These are phyloP conservation scores for Phlogophora meticulosa DNA, from an alignment of 2,888 invertebrate species.

Conservation along the genomic window DNA sequence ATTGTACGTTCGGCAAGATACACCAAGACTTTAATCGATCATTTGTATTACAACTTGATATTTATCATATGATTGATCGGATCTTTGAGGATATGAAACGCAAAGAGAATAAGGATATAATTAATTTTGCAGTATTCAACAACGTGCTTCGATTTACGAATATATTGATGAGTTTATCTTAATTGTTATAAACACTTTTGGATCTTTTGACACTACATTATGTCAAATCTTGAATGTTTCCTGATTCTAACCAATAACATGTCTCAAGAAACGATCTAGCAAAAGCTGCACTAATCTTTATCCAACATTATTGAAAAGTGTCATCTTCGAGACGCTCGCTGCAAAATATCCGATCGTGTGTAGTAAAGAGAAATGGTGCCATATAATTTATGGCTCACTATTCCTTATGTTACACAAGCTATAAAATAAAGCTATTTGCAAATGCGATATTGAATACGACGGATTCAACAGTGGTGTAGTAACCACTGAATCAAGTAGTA, in stretches of 20 bases:
- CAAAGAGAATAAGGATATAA: slow-evolving; percentile 11
- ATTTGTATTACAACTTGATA: slow-evolving; percentile 80
- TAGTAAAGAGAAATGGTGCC: slow-evolving; percentile 25
- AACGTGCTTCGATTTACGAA: not conserved
- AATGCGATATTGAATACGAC: slow-evolving; percentile 46
- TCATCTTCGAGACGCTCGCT: slow-evolving; percentile 9
- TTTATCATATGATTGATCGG: slow-evolving; percentile 72
- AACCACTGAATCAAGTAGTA: slow-evolving; percentile 23
- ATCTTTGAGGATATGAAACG: not conserved
- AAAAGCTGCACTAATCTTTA: slow-evolving; percentile 3
- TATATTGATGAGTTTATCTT: not conserved
- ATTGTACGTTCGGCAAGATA: slow-evolving; percentile 77
- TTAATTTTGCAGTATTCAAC: slow-evolving; percentile 4
- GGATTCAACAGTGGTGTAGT: slow-evolving; percentile 25
- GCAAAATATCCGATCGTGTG: slow-evolving; percentile 9
- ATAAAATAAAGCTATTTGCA: slow-evolving; percentile 49
- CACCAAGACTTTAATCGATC: slow-evolving; percentile 79
- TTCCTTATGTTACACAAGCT: slow-evolving; percentile 16
- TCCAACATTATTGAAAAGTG: slow-evolving; percentile 1
- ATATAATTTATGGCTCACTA: slow-evolving; percentile 39
- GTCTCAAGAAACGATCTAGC: not conserved
- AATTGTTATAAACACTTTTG: not conserved
- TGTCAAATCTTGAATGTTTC: not conserved
- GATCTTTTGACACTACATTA: not conserved
- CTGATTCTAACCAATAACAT: not conserved